Conservation (phyloP, 1,140 invertebrate genomes). For the Drosophila simulans region DNA sequence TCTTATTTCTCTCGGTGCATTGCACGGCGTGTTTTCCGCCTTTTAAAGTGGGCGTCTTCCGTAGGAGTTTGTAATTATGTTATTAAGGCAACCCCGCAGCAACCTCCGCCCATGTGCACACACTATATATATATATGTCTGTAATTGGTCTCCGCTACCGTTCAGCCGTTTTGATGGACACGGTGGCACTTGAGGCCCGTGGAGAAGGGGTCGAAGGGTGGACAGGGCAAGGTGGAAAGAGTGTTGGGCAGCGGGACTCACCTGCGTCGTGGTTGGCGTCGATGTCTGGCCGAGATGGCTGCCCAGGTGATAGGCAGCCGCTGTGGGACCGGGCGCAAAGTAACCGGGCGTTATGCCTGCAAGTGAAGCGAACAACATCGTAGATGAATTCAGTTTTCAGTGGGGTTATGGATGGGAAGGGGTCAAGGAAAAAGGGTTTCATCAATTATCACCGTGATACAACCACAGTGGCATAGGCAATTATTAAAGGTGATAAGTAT, state of each 20-base stretch:
- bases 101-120: slow-evolving; percentile 30
- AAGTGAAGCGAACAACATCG: slow-evolving; percentile 50
- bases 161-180: slow-evolving; percentile 47
- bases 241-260: slow-evolving; percentile 58
- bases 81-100: slow-evolving; percentile 60
- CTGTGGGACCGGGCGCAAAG: slow-evolving; percentile 83
- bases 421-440: slow-evolving; percentile 49
- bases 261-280: slow-evolving; percentile 83
- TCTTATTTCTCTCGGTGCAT: slow-evolving; percentile 1
- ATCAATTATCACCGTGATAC: slow-evolving; percentile 49
- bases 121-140: slow-evolving; percentile 24
- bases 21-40: slow-evolving; percentile 64
- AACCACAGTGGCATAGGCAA: slow-evolving; percentile 11
- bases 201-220: neutral
- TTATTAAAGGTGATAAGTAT: neutral
- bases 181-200: slow-evolving; percentile 31
- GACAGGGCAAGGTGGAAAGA: neutral
- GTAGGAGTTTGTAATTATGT: slow-evolving; percentile 79
- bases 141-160: slow-evolving; percentile 77
- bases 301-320: slow-evolving; percentile 84
- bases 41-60: slow-evolving; percentile 79
- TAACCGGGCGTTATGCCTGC: slow-evolving; percentile 84
- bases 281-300: slow-evolving; percentile 84
- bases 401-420: slow-evolving; percentile 5
- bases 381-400: slow-evolving; percentile 21